Base-by-base conservation (phyloP, 1,140 invertebrate species). In the Danaus melanippus region DNA sequence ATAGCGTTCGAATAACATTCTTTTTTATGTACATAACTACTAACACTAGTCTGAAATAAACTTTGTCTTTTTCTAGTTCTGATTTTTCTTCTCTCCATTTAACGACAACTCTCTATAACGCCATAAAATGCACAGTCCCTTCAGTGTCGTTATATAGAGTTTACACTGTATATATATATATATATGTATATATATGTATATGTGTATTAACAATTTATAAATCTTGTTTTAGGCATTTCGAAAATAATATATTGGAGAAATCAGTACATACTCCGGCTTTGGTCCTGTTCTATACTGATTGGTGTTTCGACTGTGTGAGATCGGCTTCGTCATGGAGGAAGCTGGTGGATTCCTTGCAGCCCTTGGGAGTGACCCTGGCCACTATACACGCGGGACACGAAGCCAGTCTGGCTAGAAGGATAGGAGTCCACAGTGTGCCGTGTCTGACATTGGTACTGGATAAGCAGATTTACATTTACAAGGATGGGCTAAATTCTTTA, bases 241-340 rank as follows among this genome's bases (percentile, higher is more conserved):
- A 97, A 71, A 96, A 94, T 64, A 92, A 91, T 15, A 90, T 98
- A 57, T 70, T 97, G 47, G 94, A 95, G 59, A 95, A 95, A 70
- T 97, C 94, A 79, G 87, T 90, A 42, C 90, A 89, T 46, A 93
- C 91, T 21, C 95, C 96, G 9, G 92, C 94, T 60, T 82, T 98
- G 42, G 89, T 98, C 21, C 90, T 97, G 61, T 95, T 96, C 74
- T 98, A 97, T 80, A 94, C 94, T 5, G 96, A 98, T 79, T 96
- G 95, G 92, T 98, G 96, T 84, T 95, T 96, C 80, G 90, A 94
- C 39, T 98, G 97, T 79, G 90, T 96, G 44, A 91, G 95, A 79
- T 90, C 94, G 11, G 94, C 96, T 51, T 92, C 92, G 4, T 90
- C 93, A 8, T 95, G 96, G 90, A 90, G 94, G 58, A 91, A 93